Percentiles rank a stretch among this genome's conserved stretches.
Evolutionary conservation across 2,888 invertebrate species (phyloP).

Genomic region (Idaea dimidiata): DNA sequence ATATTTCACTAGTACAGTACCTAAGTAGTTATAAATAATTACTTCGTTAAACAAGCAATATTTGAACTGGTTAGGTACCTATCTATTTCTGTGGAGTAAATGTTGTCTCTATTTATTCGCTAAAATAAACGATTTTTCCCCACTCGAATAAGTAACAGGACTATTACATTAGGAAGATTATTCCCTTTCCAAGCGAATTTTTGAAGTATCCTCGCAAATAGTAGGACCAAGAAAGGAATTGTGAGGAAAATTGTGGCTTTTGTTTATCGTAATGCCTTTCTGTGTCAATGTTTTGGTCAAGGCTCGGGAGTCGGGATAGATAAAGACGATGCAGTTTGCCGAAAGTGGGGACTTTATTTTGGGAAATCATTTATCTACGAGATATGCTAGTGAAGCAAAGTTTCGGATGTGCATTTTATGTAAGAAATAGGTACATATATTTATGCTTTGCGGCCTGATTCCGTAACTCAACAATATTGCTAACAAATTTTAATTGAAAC

Average conservation of each 20-base stretch:
- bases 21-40: not conserved
- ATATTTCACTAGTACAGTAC: no score
- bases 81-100: no score
- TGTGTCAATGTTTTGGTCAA: conserved; percentile 13
- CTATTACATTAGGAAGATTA: conserved; percentile 22
- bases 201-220: conserved; percentile 23
- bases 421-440: no score
- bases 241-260: conserved; percentile 25
- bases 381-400: not conserved
- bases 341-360: not conserved
- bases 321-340: not conserved
- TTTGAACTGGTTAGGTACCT: not conserved
- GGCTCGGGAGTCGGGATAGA: not conserved
- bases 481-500: no score
- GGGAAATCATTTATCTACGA: not conserved
- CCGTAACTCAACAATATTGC: no score
- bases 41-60: not conserved
- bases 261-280: conserved; percentile 23
- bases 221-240: conserved; percentile 25
- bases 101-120: not conserved
- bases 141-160: conserved; percentile 14
- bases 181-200: conserved; percentile 15
- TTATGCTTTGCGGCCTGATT: no score
- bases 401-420: no score
- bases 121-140: conserved; percentile 12